Conservation (phyloP, 2,797 vertebrate species). For the Scomberomorus guttatus region DNA sequence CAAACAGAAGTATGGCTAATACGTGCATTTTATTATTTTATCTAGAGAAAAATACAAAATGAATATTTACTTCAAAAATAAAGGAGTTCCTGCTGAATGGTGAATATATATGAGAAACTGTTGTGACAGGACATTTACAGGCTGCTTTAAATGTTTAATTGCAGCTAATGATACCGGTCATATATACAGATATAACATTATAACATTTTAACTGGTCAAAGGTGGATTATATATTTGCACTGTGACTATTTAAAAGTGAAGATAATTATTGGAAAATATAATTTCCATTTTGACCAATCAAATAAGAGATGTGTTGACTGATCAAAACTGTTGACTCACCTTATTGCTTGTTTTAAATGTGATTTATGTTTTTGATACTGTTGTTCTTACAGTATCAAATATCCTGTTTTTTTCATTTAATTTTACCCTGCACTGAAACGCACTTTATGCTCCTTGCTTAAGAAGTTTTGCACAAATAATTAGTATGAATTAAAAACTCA, state of each 20-base stretch:
- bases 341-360: neutral
- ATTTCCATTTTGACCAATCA: neutral
- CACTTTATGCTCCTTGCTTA: neutral
- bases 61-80: neutral
- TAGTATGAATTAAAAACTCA: too few relatives aligned
- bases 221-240: too few relatives aligned
- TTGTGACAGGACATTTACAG: neutral
- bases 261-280: neutral
- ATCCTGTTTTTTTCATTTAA: neutral
- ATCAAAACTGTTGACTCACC: neutral
- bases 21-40: slow-evolving; percentile 5
- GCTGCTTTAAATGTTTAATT: neutral
- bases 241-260: neutral
- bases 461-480: neutral
- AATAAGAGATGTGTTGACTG: neutral
- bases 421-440: neutral
- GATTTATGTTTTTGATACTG: too few relatives aligned
- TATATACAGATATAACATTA: neutral
- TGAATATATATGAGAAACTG: neutral
- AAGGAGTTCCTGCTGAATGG: neutral
- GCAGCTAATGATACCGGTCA: neutral
- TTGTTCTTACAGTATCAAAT: neutral
- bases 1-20: neutral
- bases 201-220: neutral
- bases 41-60: neutral